These are phyloP conservation scores for Lepilemur septentrionalis DNA, from an alignment of 2,797 vertebrate species.

Conservation along the genomic window DNA sequence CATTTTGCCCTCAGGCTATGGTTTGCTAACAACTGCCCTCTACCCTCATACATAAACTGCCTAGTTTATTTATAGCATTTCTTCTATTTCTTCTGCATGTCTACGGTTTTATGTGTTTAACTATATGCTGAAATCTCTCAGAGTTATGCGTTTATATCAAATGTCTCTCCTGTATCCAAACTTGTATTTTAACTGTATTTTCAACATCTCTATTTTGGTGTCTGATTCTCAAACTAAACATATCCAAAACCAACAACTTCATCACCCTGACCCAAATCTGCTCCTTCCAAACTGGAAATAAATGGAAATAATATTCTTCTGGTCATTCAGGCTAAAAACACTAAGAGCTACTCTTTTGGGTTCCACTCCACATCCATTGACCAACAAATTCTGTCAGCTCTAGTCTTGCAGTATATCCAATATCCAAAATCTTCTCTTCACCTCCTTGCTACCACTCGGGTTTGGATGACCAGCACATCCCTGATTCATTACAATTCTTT, in stretches of 20 bases:
- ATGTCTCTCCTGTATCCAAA: background rate
- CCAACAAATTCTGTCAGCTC: background rate
- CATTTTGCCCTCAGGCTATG: background rate
- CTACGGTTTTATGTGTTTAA: background rate
- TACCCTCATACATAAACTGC: background rate
- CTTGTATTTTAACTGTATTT: background rate
- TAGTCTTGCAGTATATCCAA: background rate
- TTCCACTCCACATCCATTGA: background rate
- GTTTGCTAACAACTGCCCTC: background rate
- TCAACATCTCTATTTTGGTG: background rate
- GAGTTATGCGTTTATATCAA: background rate
- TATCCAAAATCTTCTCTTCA: background rate
- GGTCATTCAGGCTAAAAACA: background rate
- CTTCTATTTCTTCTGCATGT: background rate
- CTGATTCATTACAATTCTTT: background rate
- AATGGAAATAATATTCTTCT: background rate
- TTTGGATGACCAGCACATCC: background rate
- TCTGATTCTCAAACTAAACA: background rate
- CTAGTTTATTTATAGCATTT: background rate
- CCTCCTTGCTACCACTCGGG: background rate
- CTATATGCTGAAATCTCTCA: background rate
- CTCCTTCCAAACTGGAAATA: background rate
- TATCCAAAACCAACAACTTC: background rate
- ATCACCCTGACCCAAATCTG: background rate
- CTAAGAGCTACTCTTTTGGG: background rate